Evolutionary conservation across 1,140 invertebrate species (phyloP), one percentile per base, ranked within the genome.

Genomic region (Atopsyche davidsoni): DNA sequence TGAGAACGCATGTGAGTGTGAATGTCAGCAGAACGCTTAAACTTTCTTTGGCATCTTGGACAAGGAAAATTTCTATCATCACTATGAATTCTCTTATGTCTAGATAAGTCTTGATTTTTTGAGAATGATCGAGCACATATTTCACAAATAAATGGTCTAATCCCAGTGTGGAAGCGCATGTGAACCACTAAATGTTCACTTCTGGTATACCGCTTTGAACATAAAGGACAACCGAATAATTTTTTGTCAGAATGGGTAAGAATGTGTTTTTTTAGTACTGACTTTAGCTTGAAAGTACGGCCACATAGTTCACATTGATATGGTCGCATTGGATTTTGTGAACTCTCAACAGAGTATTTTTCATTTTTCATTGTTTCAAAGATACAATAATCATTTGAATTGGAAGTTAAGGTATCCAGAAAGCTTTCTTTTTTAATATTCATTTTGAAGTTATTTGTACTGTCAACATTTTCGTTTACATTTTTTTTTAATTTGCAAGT

Each of bases 1-100:
- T 92, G 89, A 0, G 85, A 89, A 59, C 86, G 78, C 58, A 91
- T 84, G 68, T 92, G 89, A 69, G 90, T 91, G 2, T 60, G 55
- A 4, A 72, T 46, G 9, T 68, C 68, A 10, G 57, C 55, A 36
- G 73, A 72, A 28, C 88, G 83, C 2, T 84, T 85, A 61, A 89
- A 89, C 28, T 74, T 77, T 59, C 86, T 86, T 1, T 62, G 59
- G 45, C 68, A 73, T 2, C 59, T 56, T 0, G 55, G 55, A 46
- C 68, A 71, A 2, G 61, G 50, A 47, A 61, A 67, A 3, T 61
- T 64, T 36, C 57, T 66, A 21, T 65, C 63, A 16, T 62, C 62
- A 40, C 53, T 61, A 38, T 67, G 64, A 7, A 67, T 60, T 25
- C 58, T 59, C 17, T 60, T 58, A 53, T 66, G 65, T 19, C 61